Evolutionary conservation across 2,888 invertebrate genomes (phyloP).

Genomic region (Drosophila fungiperda): DNA sequence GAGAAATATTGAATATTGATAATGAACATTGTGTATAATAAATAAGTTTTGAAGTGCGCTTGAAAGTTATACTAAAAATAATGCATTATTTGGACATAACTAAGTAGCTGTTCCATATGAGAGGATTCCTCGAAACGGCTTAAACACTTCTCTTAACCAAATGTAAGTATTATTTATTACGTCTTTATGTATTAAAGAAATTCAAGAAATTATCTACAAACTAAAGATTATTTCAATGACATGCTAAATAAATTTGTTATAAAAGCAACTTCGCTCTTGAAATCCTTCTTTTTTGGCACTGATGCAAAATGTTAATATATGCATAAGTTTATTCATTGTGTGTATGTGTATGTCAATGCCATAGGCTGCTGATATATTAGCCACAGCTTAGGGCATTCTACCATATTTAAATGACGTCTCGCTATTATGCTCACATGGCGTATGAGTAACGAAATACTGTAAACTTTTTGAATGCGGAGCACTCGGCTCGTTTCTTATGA

Average conservation of each 20-base stretch:
- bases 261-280: neutral
- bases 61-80: slow-evolving; percentile 3
- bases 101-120: neutral
- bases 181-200: neutral
- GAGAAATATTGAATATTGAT: neutral
- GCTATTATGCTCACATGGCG: slow-evolving; percentile 39
- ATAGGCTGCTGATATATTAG: slow-evolving; percentile 32
- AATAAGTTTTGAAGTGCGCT: neutral
- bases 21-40: neutral
- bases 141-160: neutral
- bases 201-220: neutral
- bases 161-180: slow-evolving; percentile 20
- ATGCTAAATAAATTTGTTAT: neutral
- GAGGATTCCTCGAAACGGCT: neutral
- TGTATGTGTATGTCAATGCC: slow-evolving; percentile 20
- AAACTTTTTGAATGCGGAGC: slow-evolving; percentile 51
- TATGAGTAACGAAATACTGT: slow-evolving; percentile 57
- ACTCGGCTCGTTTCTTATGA: slow-evolving; percentile 36
- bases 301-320: slow-evolving; percentile 14
- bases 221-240: neutral
- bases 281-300: neutral
- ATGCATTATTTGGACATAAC: neutral
- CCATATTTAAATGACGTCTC: slow-evolving; percentile 16
- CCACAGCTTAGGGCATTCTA: slow-evolving; percentile 41
- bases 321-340: slow-evolving; percentile 4